Conservation (phyloP, 2,888 invertebrate species). For the Acrobasis repandana region DNA sequence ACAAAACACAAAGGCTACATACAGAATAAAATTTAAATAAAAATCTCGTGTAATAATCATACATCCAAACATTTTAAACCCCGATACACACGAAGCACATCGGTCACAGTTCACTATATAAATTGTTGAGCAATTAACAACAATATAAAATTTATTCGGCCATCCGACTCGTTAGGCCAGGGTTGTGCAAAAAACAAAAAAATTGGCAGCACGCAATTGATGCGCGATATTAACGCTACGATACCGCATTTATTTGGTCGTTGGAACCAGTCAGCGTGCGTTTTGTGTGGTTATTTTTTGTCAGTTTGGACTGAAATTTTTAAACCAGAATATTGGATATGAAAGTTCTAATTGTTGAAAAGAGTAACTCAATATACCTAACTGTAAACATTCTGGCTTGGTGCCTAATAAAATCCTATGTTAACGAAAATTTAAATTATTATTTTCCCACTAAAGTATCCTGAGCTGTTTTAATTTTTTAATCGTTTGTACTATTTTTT, state of each 20-base stretch:
- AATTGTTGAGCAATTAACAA: constrained; percentile 12
- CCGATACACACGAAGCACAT: constrained; percentile 3
- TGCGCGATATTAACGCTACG: constrained; percentile 9
- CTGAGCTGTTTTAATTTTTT: too few relatives aligned
- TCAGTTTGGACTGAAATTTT: background rate
- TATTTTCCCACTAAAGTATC: too few relatives aligned
- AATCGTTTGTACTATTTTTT: too few relatives aligned
- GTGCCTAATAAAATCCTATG: too few relatives aligned
- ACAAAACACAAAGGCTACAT: too few relatives aligned
- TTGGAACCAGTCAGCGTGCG: constrained; percentile 1
- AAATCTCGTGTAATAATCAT: too few relatives aligned
- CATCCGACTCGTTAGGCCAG: constrained; percentile 10
- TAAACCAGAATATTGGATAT: background rate
- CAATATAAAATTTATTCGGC: constrained; percentile 20
- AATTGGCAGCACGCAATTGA: constrained; percentile 12
- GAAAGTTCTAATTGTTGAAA: too few relatives aligned
- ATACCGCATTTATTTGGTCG: constrained; percentile 15
- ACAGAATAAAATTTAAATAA: too few relatives aligned
- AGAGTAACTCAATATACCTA: too few relatives aligned
- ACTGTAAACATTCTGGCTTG: too few relatives aligned
- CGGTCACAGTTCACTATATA: constrained; percentile 36
- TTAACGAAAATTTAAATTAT: too few relatives aligned
- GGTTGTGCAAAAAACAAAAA: constrained; percentile 12
- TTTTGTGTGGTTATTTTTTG: constrained; percentile 6
- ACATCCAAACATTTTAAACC: too few relatives aligned